phyloP scores from a whole-genome alignment of 2,888 invertebrate genomes.

The Cephus rjabovi region DNA sequence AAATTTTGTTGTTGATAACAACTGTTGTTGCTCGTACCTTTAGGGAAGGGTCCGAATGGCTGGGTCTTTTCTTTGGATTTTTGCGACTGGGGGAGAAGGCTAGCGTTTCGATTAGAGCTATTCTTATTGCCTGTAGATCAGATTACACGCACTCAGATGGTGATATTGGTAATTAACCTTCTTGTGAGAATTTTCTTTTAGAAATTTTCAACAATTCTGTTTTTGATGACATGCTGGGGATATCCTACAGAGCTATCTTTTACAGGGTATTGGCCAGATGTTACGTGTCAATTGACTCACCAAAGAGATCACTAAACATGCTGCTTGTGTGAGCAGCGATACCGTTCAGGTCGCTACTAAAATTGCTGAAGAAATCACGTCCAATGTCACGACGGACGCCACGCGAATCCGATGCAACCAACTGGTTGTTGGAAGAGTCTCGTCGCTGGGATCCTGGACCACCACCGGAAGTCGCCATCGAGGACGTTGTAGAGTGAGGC shows the following conservation, averaged over 20 bases:
- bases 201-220: background rate
- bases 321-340: conserved; percentile 92
- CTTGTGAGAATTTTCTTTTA: background rate
- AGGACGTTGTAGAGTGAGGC: conserved; percentile 23
- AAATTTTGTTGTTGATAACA: background rate
- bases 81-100: conserved; percentile 65
- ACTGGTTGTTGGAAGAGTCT: conserved; percentile 72
- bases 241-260: background rate
- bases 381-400: conserved; percentile 71
- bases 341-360: conserved; percentile 93
- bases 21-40: conserved; percentile 69
- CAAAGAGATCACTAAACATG: conserved; percentile 95
- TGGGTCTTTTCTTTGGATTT: conserved; percentile 69
- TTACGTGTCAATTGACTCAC: conserved; percentile 61
- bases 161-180: background rate
- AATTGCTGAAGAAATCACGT: conserved; percentile 88
- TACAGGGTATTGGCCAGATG: background rate
- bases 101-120: conserved; percentile 62
- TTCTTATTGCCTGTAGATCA: conserved; percentile 58
- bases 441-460: conserved; percentile 61
- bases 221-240: background rate
- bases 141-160: background rate
- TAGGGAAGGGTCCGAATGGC: conserved; percentile 81
- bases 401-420: conserved; percentile 72
- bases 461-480: background rate